Evolutionary conservation across 1,140 invertebrate genomes (phyloP).

Genomic region (Agrilus planipennis): DNA sequence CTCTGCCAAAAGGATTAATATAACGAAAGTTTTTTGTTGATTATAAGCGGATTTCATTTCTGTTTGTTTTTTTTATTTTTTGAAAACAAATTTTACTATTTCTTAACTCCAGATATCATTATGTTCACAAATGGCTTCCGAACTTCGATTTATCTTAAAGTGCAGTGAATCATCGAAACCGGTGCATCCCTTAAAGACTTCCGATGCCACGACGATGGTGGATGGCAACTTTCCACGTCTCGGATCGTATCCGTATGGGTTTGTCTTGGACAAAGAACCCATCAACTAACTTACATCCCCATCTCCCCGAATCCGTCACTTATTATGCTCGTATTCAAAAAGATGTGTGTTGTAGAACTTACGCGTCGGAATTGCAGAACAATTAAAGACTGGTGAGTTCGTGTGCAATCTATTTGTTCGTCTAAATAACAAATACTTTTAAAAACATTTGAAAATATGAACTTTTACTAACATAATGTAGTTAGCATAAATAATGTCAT

Average conservation of each 20-base stretch:
- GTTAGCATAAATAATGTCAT: too few relatives aligned
- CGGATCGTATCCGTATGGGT: slow-evolving; percentile 46
- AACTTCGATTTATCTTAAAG: slow-evolving; percentile 54
- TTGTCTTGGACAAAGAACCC: slow-evolving; percentile 42
- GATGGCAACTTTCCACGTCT: slow-evolving; percentile 32
- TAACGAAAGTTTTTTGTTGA: too few relatives aligned
- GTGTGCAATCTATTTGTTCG: neutral
- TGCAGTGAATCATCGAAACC: slow-evolving; percentile 45
- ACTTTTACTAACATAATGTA: too few relatives aligned
- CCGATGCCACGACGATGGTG: slow-evolving; percentile 16
- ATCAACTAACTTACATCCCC: slow-evolving; percentile 25
- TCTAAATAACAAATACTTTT: too few relatives aligned
- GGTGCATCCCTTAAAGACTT: slow-evolving; percentile 31
- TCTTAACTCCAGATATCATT: slow-evolving; percentile 52
- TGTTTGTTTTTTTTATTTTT: slow-evolving; percentile 8
- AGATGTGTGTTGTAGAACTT: too few relatives aligned
- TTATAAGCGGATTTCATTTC: too few relatives aligned
- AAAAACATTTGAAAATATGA: too few relatives aligned
- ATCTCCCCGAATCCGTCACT: too few relatives aligned
- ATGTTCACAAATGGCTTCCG: slow-evolving; percentile 54
- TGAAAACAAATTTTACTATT: slow-evolving; percentile 10
- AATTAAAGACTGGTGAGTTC: neutral
- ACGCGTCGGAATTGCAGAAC: too few relatives aligned
- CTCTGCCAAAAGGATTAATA: too few relatives aligned
- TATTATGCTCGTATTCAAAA: too few relatives aligned